phyloP scores from a whole-genome alignment of 1,140 invertebrate genomes.

The Drosophila jambulina region DNA sequence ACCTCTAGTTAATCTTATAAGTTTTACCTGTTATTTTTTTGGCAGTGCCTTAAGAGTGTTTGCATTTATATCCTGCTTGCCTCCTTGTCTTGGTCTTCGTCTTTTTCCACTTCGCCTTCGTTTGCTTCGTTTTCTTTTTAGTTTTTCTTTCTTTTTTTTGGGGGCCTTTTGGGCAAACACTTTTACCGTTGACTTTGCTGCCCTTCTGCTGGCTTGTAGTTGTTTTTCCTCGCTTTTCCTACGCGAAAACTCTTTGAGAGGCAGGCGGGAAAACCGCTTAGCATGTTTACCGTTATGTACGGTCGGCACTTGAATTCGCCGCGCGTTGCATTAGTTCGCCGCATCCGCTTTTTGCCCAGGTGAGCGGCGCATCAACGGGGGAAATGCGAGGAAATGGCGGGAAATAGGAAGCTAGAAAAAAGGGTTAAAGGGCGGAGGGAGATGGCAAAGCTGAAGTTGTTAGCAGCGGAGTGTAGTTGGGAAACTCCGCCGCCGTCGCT shows the following conservation, averaged over 20 bases:
- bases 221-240: constrained; percentile 17
- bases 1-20: too few species aligned
- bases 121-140: constrained; percentile 22
- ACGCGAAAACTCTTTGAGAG: constrained; percentile 25
- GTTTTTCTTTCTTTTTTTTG: constrained; percentile 13
- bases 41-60: constrained; percentile 57
- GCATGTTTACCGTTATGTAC: constrained; percentile 80
- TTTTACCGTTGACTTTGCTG: constrained; percentile 72
- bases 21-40: not conserved
- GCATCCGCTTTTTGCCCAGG: constrained; percentile 26
- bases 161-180: constrained; percentile 61
- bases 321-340: constrained; percentile 79
- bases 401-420: constrained; percentile 11
- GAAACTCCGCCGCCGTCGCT: constrained; percentile 51
- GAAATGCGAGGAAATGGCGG: constrained; percentile 22
- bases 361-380: constrained; percentile 13
- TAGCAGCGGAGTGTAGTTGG: constrained; percentile 16
- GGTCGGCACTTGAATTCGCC: constrained; percentile 78
- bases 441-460: constrained; percentile 1
- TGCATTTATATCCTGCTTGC: constrained; percentile 68
- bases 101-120: constrained; percentile 18
- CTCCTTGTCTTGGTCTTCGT: constrained; percentile 25
- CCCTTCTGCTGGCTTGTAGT: constrained; percentile 16
- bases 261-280: constrained; percentile 68
- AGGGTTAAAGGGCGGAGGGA: constrained; percentile 21